A percentile compares a stretch with the other conserved stretches of the same genome.
Evolutionary conservation across 2,888 invertebrate species (phyloP).

Genomic region (Macrosoma leucophasiata): DNA sequence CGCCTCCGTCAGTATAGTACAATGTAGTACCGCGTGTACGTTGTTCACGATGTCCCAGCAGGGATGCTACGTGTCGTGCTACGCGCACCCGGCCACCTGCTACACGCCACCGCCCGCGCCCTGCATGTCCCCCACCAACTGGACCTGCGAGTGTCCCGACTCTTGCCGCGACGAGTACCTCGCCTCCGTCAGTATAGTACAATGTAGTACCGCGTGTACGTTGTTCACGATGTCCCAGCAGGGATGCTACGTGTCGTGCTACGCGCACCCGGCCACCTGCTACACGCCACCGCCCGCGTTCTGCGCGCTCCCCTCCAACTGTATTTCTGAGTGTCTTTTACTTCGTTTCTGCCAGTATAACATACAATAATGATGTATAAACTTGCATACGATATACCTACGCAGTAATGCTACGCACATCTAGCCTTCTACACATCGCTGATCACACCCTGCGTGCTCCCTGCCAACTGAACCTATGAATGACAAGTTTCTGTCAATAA

Average conservation of each 20-base stretch:
- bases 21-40: too few species aligned
- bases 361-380: too few species aligned
- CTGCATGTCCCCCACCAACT: conserved; percentile 54
- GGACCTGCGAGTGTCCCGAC: conserved; percentile 55
- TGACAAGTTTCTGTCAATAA: too few species aligned
- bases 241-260: conserved; percentile 42
- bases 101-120: conserved; percentile 41
- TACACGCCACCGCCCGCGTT: conserved; percentile 41
- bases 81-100: conserved; percentile 45
- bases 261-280: conserved; percentile 45
- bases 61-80: conserved; percentile 43
- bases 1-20: conserved; percentile 50
- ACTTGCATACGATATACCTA: neutral
- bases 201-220: too few species aligned
- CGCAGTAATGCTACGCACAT: too few species aligned
- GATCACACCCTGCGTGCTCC: too few species aligned
- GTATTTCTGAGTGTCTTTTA: conserved; percentile 54
- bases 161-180: conserved; percentile 57
- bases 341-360: conserved; percentile 47
- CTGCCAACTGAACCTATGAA: too few species aligned
- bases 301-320: conserved; percentile 54
- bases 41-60: conserved; percentile 63
- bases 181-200: conserved; percentile 50
- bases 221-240: conserved; percentile 62
- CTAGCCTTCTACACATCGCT: too few species aligned